Base-by-base conservation (phyloP, 2,113 vertebrate genomes). In the Coptodon rendalli region DNA sequence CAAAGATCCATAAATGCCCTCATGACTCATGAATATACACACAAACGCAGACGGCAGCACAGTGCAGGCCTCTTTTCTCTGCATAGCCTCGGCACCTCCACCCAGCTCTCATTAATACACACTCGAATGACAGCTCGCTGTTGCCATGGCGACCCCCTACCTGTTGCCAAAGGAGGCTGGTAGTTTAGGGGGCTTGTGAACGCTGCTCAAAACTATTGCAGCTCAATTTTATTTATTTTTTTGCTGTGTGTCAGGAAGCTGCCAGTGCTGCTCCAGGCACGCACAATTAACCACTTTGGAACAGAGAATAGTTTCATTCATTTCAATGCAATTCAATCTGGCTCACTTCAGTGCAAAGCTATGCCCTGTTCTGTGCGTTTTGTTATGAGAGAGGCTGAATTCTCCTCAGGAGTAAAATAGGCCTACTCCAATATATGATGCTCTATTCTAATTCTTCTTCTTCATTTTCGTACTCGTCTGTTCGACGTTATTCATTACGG, bases 61-160 rank as follows among this genome's bases (percentile, higher is more conserved):
- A 85, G 34, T n/a, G 79, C 53, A 84, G 82, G 56, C 40, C 82
- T 71, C 38, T 34, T 19, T 59, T 50, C 53, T 80, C 66, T 14
- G 22, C 56, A 31, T 79, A 83, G 83, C 87, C 14, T 38, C 73
- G 13, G 57, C 89, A 73, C 38, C 87, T 87, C 83, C 87, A 71
- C 38, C 61, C 86, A 3, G 11, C 86, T 78, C 88, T 93, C 92
- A 85, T 90, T 93, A 93, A 89, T 92, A 89, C 90, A 71, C 86
- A 80, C 80, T 87, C 50, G 34, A 89, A 89, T 90, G 90, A 93
- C 89, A 90, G 89, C 86, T 83, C 79, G 1, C 92, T 87, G 94
- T 95, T 95, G 91, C 94, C 93, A 93, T 94, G 93, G 91, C 63
- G 22, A 95, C 93, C 56, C 85, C 84, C 56, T 92, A 94, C 93